Base-by-base conservation (phyloP, 2,888 invertebrate species). In the Dasysyrphus albostriatus region DNA sequence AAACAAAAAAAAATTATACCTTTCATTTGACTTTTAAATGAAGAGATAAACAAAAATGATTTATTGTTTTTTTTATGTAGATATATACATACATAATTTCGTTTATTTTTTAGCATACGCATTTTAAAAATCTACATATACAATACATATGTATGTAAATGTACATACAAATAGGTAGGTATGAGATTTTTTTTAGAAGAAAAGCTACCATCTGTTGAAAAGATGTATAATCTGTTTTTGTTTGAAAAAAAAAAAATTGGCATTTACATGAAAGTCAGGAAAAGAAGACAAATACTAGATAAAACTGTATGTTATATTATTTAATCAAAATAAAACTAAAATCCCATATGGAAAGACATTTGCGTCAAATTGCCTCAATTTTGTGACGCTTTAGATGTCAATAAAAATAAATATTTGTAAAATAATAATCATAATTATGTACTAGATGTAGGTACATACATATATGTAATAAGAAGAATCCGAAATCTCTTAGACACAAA, bases 21-120 rank as follows among this genome's bases (percentile, higher is more conserved):
- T 44, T 63, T 63, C 44, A 63, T 63, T 63, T 63, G 63, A 47
- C 63, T 44, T 42, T 47, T 63, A n/a, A 63, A 29, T 32, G 63
- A 1, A 12, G 44, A 63, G 44, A 63, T 63, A 63, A 63, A 63
- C 44, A 63, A 29, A 29, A 63, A 44, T 63, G 44, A 63, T 63
- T 63, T 63, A 44, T 63, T 44, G 10, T 19, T 63, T 9, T 49
- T n/a, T n/a, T n/a, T n/a, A n/a, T n/a, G n/a, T n/a, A n/a, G n/a
- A n/a, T 49, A 19, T 19, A 49, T 8, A 47, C 16, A 19, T 19
- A n/a, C 3, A 14, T 49, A n/a, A 47, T 47, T 47, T 47, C 16
- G 3, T 47, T 3, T 47, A 16, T 16, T 16, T 47, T 47, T 16
- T 47, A 9, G 16, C 9, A 19, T 47, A 47, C 16, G 9, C 2